Percentiles rank a stretch among this genome's conserved stretches.
phyloP scores from a whole-genome alignment of 2,888 invertebrate genomes.

The Eustalomyia histrio region DNA sequence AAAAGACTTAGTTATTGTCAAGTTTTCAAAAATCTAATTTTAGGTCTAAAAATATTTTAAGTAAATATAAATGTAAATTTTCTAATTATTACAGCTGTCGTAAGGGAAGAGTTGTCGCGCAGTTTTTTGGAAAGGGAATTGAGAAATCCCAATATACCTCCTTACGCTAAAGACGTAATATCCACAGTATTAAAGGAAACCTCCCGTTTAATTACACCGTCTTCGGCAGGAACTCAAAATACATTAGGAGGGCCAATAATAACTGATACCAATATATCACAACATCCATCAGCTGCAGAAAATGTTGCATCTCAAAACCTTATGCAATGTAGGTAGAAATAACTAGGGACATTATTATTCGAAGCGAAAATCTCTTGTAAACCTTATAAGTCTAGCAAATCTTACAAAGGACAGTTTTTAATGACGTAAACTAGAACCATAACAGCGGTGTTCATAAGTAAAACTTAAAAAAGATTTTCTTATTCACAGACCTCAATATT shows the following conservation, averaged over 20 bases:
- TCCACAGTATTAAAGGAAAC: conserved; percentile 71
- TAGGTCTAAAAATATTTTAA: no score
- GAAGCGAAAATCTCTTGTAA: no score
- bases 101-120: conserved; percentile 88
- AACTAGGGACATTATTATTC: no score
- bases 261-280: conserved; percentile 13
- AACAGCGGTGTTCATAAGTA: no score
- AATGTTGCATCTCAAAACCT: conserved; percentile 16
- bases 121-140: conserved; percentile 89
- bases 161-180: conserved; percentile 71
- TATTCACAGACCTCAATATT: no score
- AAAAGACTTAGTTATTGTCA: no score
- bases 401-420: no score
- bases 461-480: no score
- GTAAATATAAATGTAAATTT: no score
- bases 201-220: conserved; percentile 49
- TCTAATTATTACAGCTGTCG: conserved; percentile 81
- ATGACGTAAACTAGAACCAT: no score
- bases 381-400: no score
- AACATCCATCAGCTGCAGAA: background rate
- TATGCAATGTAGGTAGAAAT: conserved; percentile 40
- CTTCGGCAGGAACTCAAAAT: conserved; percentile 1
- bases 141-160: conserved; percentile 80
- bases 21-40: no score
- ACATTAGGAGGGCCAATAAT: background rate